Conservation (phyloP, 1,140 invertebrate genomes). For the Heliconius hewitsoni region DNA sequence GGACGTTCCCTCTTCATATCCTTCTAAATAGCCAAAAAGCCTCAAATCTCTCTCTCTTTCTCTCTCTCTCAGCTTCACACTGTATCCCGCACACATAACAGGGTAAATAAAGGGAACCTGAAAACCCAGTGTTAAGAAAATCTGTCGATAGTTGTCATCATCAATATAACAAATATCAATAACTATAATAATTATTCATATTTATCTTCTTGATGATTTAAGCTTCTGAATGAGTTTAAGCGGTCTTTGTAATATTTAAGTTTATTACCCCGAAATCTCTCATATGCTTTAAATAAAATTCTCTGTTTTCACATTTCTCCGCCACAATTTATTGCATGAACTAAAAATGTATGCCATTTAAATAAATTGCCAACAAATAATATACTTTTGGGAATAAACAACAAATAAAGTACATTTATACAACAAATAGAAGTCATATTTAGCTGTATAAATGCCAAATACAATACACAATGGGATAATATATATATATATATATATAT, state of each 20-base stretch:
- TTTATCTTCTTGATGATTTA: neutral
- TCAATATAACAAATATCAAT: neutral
- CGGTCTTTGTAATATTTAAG: neutral
- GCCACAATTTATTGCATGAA: neutral
- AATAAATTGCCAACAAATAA: conserved; percentile 11
- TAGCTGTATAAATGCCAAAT: neutral
- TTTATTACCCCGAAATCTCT: neutral
- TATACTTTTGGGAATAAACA: conserved; percentile 9
- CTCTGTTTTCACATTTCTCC: neutral
- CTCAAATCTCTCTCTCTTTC: too few species aligned
- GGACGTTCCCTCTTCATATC: too few species aligned
- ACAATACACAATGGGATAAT: neutral
- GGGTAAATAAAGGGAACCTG: too few species aligned
- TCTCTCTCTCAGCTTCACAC: too few species aligned
- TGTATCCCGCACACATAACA: too few species aligned
- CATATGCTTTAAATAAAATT: neutral
- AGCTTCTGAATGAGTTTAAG: too few species aligned
- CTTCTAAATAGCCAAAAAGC: too few species aligned
- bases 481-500: too few species aligned
- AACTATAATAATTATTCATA: neutral
- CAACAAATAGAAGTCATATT: neutral
- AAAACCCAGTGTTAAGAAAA: too few species aligned
- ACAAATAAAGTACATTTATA: neutral
- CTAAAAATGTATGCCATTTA: conserved; percentile 7
- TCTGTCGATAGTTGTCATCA: neutral